Base-by-base conservation (phyloP, 2,113 vertebrate species). In the Emydura subglobosa region DNA sequence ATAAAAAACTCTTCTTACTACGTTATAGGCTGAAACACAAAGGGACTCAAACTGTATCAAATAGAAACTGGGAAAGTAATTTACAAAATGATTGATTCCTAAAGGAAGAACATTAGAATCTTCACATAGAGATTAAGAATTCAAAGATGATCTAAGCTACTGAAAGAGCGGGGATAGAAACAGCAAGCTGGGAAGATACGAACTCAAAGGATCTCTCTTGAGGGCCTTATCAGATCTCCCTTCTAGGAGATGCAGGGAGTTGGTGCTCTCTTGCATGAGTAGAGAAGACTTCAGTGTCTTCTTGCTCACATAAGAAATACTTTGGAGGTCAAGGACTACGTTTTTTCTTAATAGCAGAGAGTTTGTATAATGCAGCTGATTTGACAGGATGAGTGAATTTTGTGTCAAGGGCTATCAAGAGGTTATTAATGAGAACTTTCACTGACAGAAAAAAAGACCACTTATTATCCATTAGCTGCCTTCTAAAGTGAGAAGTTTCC, bases 301-400 rank as follows among this genome's bases (percentile, higher is more conserved):
- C 39, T 39, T 39, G 39, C 39, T 39, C 39, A 39, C 39, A 39
- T 39, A 39, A 39, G 53, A 84, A 91, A 90, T 92, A 86, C 6
- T 47, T 39, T 24, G 9, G 49, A 91, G 74, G 24, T 88, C 21
- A 29, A 80, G 13, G 24, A 86, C 14, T 57, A 83, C 11, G 2
- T 79, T 11, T 89, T 96, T 95, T 83, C 54, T 87, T 51, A 91
- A 76, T 10, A 90, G 74, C 31, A 85, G 55, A 51, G 42, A 91
- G 44, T 4, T 8, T n/a, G 13, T 13, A 83, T 11, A 84, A n/a
- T 34, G 4, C 21, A 68, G 53, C 82, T 92, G 59, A 92, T 51
- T 91, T 31, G 89, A 14, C 5, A 92, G 44, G 59, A 31, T 79
- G 22, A 83, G 16, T 83, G 93, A 68, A 31, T 55, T 88, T 88